These are phyloP conservation scores for Pectinophora gossypiella DNA, from an alignment of 1,140 invertebrate genomes.

Conservation along the genomic window DNA sequence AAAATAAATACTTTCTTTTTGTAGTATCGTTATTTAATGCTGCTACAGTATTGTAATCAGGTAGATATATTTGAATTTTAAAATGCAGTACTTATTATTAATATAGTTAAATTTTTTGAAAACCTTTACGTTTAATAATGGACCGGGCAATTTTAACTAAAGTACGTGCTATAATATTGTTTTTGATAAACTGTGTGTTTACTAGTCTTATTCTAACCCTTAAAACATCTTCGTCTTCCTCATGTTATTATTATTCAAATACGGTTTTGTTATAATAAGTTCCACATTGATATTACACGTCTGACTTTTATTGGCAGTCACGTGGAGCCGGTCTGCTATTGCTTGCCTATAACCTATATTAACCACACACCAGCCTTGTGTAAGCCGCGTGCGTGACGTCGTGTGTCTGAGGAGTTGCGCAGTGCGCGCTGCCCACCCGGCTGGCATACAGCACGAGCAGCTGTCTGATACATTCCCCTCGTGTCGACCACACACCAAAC, in stretches of 20 bases:
- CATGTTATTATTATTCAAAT: too few relatives aligned
- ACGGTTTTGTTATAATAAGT: conserved; percentile 25
- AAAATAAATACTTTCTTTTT: too few relatives aligned
- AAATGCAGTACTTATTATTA: too few relatives aligned
- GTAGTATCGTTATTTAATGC: too few relatives aligned
- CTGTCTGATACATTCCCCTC: conserved; percentile 37
- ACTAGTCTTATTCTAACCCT: too few relatives aligned
- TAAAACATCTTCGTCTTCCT: background rate
- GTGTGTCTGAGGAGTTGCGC: conserved; percentile 71
- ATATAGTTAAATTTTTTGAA: too few relatives aligned
- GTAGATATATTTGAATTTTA: too few relatives aligned
- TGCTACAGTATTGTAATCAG: too few relatives aligned
- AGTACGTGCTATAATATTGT: too few relatives aligned
- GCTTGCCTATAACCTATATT: conserved; percentile 30
- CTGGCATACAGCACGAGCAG: conserved; percentile 36
- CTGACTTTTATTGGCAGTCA: conserved; percentile 25
- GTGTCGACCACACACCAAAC: conserved; percentile 6
- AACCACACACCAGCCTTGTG: conserved; percentile 32
- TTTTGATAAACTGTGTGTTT: too few relatives aligned
- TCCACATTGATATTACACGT: conserved; percentile 22
- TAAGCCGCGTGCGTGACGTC: conserved; percentile 42
- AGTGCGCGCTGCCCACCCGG: conserved; percentile 68
- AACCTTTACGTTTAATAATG: too few relatives aligned
- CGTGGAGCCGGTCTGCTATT: conserved; percentile 20
- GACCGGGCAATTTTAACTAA: too few relatives aligned